These are phyloP conservation scores for Clistopyga incitator DNA, from an alignment of 2,888 invertebrate species.

Conservation along the genomic window DNA sequence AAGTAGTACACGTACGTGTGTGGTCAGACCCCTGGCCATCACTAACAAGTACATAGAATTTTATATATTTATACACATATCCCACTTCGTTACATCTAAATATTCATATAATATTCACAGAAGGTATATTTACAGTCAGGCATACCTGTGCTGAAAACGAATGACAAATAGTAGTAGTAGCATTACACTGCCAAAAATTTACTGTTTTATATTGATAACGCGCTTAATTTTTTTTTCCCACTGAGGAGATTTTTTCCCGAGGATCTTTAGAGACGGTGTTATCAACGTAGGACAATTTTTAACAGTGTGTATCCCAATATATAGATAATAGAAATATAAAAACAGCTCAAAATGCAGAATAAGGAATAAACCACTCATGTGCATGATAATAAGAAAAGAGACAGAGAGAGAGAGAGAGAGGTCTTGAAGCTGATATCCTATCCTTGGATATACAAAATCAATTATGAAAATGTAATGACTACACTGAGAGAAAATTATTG, in stretches of 20 bases:
- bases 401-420: slow-evolving; percentile 31
- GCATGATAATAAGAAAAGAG: slow-evolving; percentile 56
- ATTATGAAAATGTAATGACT: neutral
- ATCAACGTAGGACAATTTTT: neutral
- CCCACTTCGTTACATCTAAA: slow-evolving; percentile 43
- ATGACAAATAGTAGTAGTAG: slow-evolving; percentile 44
- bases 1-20: slow-evolving; percentile 50
- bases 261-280: neutral
- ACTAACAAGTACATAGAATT: slow-evolving; percentile 35
- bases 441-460: neutral
- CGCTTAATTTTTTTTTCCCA: no score
- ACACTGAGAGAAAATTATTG: no score
- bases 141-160: slow-evolving; percentile 68
- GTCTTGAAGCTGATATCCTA: slow-evolving; percentile 22
- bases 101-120: slow-evolving; percentile 59
- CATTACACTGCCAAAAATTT: slow-evolving; percentile 19
- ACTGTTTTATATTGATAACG: neutral
- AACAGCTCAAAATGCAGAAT: slow-evolving; percentile 68
- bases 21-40: slow-evolving; percentile 37
- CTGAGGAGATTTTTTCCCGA: neutral
- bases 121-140: slow-evolving; percentile 61
- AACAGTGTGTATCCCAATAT: slow-evolving; percentile 32
- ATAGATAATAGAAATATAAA: slow-evolving; percentile 49
- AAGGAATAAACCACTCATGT: slow-evolving; percentile 63
- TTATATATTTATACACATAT: slow-evolving; percentile 56